These are phyloP conservation scores for Rissa tridactyla DNA, from an alignment of 2,113 vertebrate genomes.

Conservation along the genomic window DNA sequence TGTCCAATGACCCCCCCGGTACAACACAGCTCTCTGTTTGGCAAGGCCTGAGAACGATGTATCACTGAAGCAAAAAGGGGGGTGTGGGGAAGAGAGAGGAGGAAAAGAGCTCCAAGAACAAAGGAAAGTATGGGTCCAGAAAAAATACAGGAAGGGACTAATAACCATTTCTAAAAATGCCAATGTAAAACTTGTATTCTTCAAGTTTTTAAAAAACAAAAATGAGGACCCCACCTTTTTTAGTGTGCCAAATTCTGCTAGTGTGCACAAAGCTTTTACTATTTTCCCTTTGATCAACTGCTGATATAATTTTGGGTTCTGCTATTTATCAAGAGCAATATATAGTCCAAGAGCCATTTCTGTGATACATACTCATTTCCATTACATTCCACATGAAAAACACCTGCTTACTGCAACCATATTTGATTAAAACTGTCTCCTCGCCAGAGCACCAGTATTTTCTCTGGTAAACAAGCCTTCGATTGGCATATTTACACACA, in stretches of 20 bases:
- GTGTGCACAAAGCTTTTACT: neutral
- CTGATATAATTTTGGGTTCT: conserved; percentile 26
- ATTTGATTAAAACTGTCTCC: conserved; percentile 59
- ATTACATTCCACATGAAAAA: conserved; percentile 47
- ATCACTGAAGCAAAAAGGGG: neutral
- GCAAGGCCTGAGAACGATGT: neutral
- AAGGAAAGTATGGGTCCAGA: neutral
- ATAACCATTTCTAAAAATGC: neutral
- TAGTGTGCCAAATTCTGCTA: neutral
- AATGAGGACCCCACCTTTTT: neutral
- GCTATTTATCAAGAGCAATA: conserved; percentile 40
- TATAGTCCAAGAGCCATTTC: conserved; percentile 32
- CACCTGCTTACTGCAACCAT: conserved; percentile 23
- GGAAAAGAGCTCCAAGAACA: neutral
- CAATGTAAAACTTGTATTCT: neutral
- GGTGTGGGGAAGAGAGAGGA: accelerated
- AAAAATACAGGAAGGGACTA: neutral
- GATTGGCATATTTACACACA: conserved; percentile 49
- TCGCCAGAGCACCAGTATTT: conserved; percentile 31
- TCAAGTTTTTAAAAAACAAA: neutral
- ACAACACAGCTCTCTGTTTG: neutral
- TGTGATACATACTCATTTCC: conserved; percentile 41
- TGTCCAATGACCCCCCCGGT: neutral
- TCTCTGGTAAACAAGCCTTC: conserved; percentile 48
- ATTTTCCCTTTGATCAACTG: neutral